Percentiles rank a stretch among this genome's conserved stretches.
Evolutionary conservation across 2,797 vertebrate species (phyloP).

Genomic region (Gymnothorax javanicus): DNA sequence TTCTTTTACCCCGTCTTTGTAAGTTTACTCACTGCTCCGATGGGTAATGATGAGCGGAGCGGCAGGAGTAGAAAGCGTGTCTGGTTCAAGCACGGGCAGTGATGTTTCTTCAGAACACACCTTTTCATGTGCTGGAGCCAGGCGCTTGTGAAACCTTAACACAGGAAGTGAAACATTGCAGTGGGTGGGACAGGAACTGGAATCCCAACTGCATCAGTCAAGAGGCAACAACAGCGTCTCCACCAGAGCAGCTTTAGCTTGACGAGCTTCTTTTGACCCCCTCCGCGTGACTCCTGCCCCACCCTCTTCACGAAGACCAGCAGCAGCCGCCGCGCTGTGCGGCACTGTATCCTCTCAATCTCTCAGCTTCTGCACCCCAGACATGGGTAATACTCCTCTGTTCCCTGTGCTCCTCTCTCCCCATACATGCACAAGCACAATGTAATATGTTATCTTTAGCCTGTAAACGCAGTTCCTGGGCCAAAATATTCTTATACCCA

Average conservation of each 20-base stretch:
- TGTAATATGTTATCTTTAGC: neutral
- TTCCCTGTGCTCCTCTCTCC: neutral
- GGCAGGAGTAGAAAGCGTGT: constrained; percentile 18
- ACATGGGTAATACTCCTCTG: neutral
- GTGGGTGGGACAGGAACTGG: constrained; percentile 26
- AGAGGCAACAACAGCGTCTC: constrained; percentile 59
- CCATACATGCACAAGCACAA: constrained; percentile 35
- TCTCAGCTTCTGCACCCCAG: constrained; percentile 1
- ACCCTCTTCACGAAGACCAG: neutral
- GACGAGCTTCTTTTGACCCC: constrained; percentile 23
- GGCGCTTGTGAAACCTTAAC: neutral
- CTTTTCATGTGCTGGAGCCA: neutral
- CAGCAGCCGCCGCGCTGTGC: neutral
- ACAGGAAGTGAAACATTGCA: neutral
- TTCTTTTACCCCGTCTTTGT: constrained; percentile 41
- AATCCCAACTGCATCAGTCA: constrained; percentile 55
- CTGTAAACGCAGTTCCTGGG: neutral
- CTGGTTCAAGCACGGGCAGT: constrained; percentile 39
- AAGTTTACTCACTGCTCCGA: constrained; percentile 49
- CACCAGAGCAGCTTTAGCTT: neutral
- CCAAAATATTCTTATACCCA: constrained; percentile 2
- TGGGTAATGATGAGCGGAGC: constrained; percentile 1
- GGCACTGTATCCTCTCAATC: neutral
- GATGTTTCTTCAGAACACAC: constrained; percentile 22
- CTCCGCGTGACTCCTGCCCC: constrained; percentile 12